Conservation (phyloP, 2,888 invertebrate species). For the Galerucella calmariensis region DNA sequence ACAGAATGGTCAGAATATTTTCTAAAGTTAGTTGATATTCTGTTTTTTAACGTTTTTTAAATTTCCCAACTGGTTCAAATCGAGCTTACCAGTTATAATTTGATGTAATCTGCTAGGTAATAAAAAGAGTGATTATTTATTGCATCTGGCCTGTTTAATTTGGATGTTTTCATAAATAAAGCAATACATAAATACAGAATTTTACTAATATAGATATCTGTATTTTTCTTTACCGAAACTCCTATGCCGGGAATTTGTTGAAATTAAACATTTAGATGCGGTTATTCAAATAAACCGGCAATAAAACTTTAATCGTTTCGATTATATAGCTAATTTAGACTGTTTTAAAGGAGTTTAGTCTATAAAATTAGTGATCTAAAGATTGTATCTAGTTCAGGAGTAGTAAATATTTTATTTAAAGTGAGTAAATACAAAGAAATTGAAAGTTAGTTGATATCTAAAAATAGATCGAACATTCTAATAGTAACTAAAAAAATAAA, state of each 20-base stretch:
- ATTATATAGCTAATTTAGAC: conserved; percentile 31
- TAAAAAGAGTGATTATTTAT: not conserved
- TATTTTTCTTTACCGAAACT: not conserved
- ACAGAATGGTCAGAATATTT: too few relatives aligned
- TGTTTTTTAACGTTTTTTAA: too few relatives aligned
- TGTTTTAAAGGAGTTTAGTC: conserved; percentile 31
- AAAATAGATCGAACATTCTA: not conserved
- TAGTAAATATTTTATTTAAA: conserved; percentile 4
- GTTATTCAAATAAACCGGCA: conserved; percentile 31
- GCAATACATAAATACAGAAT: not conserved
- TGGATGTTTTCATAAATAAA: not conserved
- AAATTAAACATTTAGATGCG: not conserved
- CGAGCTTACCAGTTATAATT: too few relatives aligned
- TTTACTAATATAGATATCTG: conserved; percentile 1
- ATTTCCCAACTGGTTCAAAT: too few relatives aligned
- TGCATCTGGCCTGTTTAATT: not conserved
- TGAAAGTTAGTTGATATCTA: not conserved
- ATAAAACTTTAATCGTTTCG: conserved; percentile 32
- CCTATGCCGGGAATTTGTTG: not conserved
- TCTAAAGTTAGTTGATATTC: too few relatives aligned
- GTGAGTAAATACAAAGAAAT: not conserved
- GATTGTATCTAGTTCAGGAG: conserved; percentile 3
- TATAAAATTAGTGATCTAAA: conserved; percentile 19
- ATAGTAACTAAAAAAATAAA: not conserved
- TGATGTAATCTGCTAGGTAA: not conserved